Percentiles rank a stretch among this genome's conserved stretches.
phyloP scores from a whole-genome alignment of 2,888 invertebrate genomes.

The Tigriopus californicus region DNA sequence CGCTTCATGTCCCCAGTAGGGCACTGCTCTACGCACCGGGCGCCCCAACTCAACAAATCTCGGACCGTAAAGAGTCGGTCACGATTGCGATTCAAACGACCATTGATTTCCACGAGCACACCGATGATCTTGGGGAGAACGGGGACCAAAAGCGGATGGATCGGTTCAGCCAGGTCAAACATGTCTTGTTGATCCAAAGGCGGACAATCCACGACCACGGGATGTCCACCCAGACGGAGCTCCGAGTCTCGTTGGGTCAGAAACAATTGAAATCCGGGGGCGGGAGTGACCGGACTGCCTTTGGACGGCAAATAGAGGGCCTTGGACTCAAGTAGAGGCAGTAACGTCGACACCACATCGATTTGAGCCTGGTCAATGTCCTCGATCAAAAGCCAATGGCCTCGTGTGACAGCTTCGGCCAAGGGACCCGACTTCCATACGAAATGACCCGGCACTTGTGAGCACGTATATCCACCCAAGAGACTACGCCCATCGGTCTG shows the following conservation, averaged over 20 bases:
- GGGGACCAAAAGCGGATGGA: too few species aligned
- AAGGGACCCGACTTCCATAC: slow-evolving; percentile 88
- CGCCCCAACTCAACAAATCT: slow-evolving; percentile 81
- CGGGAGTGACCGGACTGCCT: slow-evolving; percentile 33
- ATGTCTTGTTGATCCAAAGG: too few species aligned
- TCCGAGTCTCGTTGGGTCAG: slow-evolving; percentile 44
- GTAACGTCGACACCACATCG: slow-evolving; percentile 73
- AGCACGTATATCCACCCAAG: slow-evolving; percentile 78
- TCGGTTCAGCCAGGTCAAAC: too few species aligned
- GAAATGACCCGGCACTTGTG: slow-evolving; percentile 93
- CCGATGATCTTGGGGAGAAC: not conserved
- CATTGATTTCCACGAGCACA: not conserved
- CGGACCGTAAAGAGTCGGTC: slow-evolving; percentile 29
- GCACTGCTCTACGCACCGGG: slow-evolving; percentile 36
- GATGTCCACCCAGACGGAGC: not conserved
- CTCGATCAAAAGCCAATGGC: slow-evolving; percentile 81
- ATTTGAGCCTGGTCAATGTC: slow-evolving; percentile 84
- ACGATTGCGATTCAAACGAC: slow-evolving; percentile 10
- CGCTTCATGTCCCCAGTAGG: slow-evolving; percentile 24
- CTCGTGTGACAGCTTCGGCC: slow-evolving; percentile 62
- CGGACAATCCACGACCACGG: too few species aligned
- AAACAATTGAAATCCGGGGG: slow-evolving; percentile 77
- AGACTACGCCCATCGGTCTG: slow-evolving; percentile 91
- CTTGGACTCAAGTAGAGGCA: slow-evolving; percentile 63
- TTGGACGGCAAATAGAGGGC: slow-evolving; percentile 43